These are phyloP conservation scores for Bujurquina vittata DNA, from an alignment of 2,113 vertebrate species.

Conservation along the genomic window DNA sequence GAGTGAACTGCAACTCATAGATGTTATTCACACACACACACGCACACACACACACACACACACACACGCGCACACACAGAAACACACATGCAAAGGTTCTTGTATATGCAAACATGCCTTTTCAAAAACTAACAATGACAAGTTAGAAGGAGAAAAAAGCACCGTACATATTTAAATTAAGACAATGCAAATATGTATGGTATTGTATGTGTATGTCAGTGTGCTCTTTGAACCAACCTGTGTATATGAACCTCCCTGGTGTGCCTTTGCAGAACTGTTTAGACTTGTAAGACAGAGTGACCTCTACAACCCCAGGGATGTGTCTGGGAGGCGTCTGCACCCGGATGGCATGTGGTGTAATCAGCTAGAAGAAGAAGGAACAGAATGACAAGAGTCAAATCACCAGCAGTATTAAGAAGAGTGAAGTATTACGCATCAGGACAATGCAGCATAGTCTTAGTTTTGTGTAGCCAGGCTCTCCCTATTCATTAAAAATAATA, in stretches of 20 bases:
- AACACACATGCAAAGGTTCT: not conserved
- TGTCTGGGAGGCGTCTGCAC: constrained; percentile 78
- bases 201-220: not conserved
- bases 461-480: not conserved
- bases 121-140: not conserved
- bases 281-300: constrained; percentile 78
- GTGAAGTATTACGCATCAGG: not conserved
- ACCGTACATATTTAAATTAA: not conserved
- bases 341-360: constrained; percentile 73
- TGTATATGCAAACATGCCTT: not conserved
- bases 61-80: not conserved
- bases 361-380: constrained; percentile 55
- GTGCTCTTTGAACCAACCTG: constrained; percentile 53
- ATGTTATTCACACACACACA: constrained; percentile 69
- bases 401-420: not conserved
- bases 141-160: not conserved
- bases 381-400: not conserved
- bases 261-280: constrained; percentile 80
- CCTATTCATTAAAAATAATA: not conserved
- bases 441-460: not conserved
- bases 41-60: not conserved
- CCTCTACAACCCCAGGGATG: constrained; percentile 77
- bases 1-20: constrained; percentile 82
- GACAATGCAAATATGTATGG: not conserved
- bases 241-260: constrained; percentile 76